A percentile compares a stretch with the other conserved stretches of the same genome.
Conservation (phyloP, 2,113 vertebrate genomes). For the Petrocephalus zakoni region DNA sequence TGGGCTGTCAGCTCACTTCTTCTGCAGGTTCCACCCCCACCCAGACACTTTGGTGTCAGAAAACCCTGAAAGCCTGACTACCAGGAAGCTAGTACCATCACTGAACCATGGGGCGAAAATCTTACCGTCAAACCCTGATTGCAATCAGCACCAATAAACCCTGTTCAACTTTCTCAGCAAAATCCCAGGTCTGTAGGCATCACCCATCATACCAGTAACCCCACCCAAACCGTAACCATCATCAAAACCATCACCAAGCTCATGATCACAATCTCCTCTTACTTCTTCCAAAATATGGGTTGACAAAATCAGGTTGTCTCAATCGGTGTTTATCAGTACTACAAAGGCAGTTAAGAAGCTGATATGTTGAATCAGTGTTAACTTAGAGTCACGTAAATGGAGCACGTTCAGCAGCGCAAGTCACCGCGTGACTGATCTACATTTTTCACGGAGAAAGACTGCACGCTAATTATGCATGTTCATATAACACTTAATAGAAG, state of each 20-base stretch:
- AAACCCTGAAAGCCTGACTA: neutral
- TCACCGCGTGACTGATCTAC: no score
- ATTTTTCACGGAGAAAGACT: no score
- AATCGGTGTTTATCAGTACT: no score
- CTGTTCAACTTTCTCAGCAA: neutral
- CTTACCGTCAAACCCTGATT: neutral
- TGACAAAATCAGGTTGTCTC: no score
- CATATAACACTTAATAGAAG: no score
- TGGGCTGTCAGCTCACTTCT: neutral
- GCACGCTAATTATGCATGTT: no score
- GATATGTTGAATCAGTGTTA: no score
- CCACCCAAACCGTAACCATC: neutral
- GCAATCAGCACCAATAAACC: neutral
- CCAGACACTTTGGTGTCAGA: neutral
- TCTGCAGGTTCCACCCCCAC: neutral
- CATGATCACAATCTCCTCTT: neutral
- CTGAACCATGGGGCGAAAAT: neutral
- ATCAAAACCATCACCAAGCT: neutral
- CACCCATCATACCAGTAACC: neutral
- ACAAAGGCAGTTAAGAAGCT: no score
- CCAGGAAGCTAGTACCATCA: neutral
- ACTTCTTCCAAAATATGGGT: neutral
- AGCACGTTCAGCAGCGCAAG: no score
- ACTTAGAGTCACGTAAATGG: no score
- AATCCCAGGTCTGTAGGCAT: neutral